These are phyloP conservation scores for Anguilla megastoma DNA, from an alignment of 2,797 vertebrate species.

Conservation along the genomic window DNA sequence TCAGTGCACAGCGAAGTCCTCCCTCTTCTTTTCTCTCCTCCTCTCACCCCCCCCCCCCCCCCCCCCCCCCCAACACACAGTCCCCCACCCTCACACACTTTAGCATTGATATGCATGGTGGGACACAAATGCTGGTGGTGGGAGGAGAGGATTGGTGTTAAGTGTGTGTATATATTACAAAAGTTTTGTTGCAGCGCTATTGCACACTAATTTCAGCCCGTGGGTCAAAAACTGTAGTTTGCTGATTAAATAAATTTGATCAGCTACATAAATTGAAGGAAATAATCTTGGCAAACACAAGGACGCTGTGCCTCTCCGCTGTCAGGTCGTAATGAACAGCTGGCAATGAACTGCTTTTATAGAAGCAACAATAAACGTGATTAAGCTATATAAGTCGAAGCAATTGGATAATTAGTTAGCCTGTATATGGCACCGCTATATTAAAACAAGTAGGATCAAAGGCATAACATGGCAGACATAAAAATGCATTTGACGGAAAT, in stretches of 20 bases:
- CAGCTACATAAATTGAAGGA: not conserved
- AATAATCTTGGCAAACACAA: not conserved
- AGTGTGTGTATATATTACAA: conserved; percentile 67
- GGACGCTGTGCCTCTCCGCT: not conserved
- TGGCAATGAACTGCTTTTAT: not conserved
- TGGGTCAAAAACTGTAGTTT: not conserved
- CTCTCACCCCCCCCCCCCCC: conserved; percentile 25
- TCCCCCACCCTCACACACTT: conserved; percentile 57
- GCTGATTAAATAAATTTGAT: not conserved
- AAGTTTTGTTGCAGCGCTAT: conserved; percentile 38
- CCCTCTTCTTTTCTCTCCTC: conserved; percentile 41
- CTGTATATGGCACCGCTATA: not conserved
- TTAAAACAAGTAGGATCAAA: too few relatives aligned
- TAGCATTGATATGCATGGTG: conserved; percentile 77
- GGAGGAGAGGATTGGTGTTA: conserved; percentile 60
- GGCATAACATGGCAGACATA: too few relatives aligned
- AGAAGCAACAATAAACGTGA: not conserved
- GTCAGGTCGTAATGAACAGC: not conserved
- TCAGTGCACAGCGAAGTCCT: conserved; percentile 72
- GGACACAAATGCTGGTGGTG: conserved; percentile 62
- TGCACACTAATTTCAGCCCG: not conserved
- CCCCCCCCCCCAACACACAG: conserved; percentile 30
- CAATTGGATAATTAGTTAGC: not conserved
- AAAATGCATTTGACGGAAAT: too few relatives aligned
- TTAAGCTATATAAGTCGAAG: not conserved